Evolutionary conservation across 2,113 vertebrate species (phyloP), one percentile per base, ranked within the genome.

Genomic region (Trachemys scripta): DNA sequence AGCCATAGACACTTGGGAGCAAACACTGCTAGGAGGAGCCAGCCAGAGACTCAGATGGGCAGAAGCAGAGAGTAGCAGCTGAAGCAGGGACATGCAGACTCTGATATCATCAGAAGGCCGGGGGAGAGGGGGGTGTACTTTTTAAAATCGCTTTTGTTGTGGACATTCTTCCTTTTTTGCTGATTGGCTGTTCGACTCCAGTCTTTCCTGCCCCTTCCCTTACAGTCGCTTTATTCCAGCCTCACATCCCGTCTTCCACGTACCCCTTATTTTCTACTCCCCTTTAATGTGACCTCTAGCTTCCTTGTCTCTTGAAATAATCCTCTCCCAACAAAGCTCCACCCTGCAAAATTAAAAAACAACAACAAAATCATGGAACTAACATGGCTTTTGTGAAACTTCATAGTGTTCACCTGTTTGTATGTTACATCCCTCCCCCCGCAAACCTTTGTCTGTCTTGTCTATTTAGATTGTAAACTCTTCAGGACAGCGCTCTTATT

Each of bases 71-170:
- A 42, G 3, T 0, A 10, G 8, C 56, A 8, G 10, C 50, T 19
- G 35, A 45, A 47, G 5, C 65, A 27, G 0, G 0, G 57, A 5
- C 24, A 22, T 0, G 0, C 82, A 31, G 85, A 29, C 8, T n/a
- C 42, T 25, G 72, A 24, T 25, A 25, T 76, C 42, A 42, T 24
- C 69, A 76, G 72, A 76, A 42, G 24, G 12, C 20, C 6, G 2
- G 56, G 8, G 29, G 13, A 35, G 14, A 7, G 20, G 56, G 25
- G 59, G 19, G 45, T 7, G 14, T 45, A 25, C 4, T 25, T 47
- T 78, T 47, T 16, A 29, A 45, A 45, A 45, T 7, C 47, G 42
- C 42, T 14, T 47, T 45, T 27, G 42, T 78, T 78, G 42, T 78
- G 75, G 42, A 78, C 42, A 78, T 47, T 76, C 25, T 76, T 76